Conservation (phyloP, 2,888 invertebrate genomes). For the Campoletis raptor region DNA sequence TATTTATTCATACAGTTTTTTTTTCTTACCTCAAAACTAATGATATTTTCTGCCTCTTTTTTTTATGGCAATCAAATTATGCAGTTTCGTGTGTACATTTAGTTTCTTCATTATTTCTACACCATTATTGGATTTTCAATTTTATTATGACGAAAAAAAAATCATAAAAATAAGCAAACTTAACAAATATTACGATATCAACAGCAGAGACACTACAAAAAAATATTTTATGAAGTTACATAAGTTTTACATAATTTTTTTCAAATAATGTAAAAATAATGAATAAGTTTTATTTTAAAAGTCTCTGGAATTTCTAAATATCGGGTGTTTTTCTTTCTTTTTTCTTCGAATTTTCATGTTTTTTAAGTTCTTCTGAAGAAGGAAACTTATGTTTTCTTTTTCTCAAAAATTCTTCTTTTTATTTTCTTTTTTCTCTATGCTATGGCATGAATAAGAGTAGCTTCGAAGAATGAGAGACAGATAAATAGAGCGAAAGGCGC, state of each 20-base stretch:
- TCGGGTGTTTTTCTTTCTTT: neutral
- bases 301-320: neutral
- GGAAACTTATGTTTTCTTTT: neutral
- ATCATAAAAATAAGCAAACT: too few species aligned
- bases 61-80: neutral
- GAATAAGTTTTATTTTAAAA: neutral
- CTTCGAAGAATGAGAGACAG: slow-evolving; percentile 42
- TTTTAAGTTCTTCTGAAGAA: neutral
- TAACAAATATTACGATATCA: too few species aligned
- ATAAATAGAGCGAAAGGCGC: slow-evolving; percentile 62
- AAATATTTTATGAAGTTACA: too few species aligned
- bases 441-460: neutral
- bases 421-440: neutral
- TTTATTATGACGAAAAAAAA: neutral
- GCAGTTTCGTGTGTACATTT: neutral
- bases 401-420: neutral
- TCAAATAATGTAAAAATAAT: too few species aligned
- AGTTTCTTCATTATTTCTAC: neutral
- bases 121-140: neutral
- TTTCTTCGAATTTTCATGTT: neutral
- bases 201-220: too few species aligned
- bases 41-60: neutral
- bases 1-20: slow-evolving; percentile 1
- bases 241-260: too few species aligned
- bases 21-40: neutral